Evolutionary conservation across 2,888 invertebrate species (phyloP).

Genomic region (Cantharis rufa): DNA sequence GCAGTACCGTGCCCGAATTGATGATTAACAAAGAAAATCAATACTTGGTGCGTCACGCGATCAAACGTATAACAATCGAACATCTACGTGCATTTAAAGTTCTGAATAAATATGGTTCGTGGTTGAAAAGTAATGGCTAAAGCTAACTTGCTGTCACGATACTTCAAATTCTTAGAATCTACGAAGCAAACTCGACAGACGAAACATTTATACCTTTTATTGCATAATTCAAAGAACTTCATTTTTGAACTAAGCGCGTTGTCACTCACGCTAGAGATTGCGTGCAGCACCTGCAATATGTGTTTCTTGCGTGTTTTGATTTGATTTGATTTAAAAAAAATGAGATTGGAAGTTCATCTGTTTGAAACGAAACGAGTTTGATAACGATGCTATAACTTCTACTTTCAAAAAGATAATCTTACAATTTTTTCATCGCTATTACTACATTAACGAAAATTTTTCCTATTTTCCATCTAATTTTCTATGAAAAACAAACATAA

Average conservation of each 20-base stretch:
- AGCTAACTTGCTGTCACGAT: constrained; percentile 29
- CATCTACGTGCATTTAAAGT: constrained; percentile 19
- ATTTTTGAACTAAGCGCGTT: constrained; percentile 23
- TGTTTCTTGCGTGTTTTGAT: constrained; percentile 30
- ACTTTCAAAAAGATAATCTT: constrained; percentile 27
- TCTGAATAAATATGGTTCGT: constrained; percentile 24
- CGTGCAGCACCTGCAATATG: constrained; percentile 26
- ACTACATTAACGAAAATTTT: neutral
- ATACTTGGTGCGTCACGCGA: constrained; percentile 29
- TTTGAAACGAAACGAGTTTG: constrained; percentile 29
- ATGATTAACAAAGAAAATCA: constrained; percentile 35
- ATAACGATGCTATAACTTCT: constrained; percentile 31
- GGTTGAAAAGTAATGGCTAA: constrained; percentile 28
- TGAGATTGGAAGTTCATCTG: constrained; percentile 34
- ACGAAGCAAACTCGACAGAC: constrained; percentile 5
- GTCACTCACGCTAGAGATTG: constrained; percentile 29
- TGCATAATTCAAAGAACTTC: constrained; percentile 15
- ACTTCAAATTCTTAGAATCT: constrained; percentile 20
- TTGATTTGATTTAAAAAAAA: constrained; percentile 32
- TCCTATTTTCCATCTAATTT: neutral
- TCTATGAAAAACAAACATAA: neutral
- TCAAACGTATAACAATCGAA: constrained; percentile 7
- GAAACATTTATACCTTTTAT: constrained; percentile 18
- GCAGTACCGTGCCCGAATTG: constrained; percentile 29
- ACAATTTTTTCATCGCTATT: constrained; percentile 1